Base-by-base conservation (phyloP, 2,888 invertebrate genomes). In the Epinotia brunnichana region DNA sequence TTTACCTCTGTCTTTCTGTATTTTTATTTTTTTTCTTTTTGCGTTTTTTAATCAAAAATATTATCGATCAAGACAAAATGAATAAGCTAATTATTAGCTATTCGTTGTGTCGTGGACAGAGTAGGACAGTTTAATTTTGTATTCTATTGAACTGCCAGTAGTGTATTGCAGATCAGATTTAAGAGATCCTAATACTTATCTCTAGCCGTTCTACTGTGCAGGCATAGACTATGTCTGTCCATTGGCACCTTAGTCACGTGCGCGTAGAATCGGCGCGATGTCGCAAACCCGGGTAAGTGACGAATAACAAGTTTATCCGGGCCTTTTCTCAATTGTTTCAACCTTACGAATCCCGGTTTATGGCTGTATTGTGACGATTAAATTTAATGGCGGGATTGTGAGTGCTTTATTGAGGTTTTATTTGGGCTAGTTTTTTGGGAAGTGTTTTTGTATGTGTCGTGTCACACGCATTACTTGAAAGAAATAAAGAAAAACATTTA, bases 221-320 rank as follows among this genome's bases (percentile, higher is more conserved):
- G 2, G 2, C 61, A 15, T 51, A 9, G 13, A 57, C 35, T 68
- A 7, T 70, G 19, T 2, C 10, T 17, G 35, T 35, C 48, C 48
- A 68, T 72, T 68, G 61, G 61, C 48, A 72, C 61, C 56, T 67
- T 7, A 4, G 67, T 61, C 72, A 72, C 72, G 72, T 60, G 24
- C 67, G 35, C n/a, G 48, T 17, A 35, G 72, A 72, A 72, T 72
- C 72, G 72, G 61, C 67, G 67, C 64, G 69, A 69, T 62, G 71
- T 67, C 71, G 66, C 67, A 66, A 61, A 64, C 70, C 71, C 72
- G 67, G 54, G 67, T 72, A 72, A 72, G 67, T 72, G 72, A 72
- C 72, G 72, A 72, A 72, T 72, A 72, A 72, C 72, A 72, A 67
- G 72, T 72, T 72, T 72, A 72, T 72, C 67, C 72, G 61, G 61